phyloP scores from a whole-genome alignment of 2,113 vertebrate species.

The Odontesthes bonariensis region DNA sequence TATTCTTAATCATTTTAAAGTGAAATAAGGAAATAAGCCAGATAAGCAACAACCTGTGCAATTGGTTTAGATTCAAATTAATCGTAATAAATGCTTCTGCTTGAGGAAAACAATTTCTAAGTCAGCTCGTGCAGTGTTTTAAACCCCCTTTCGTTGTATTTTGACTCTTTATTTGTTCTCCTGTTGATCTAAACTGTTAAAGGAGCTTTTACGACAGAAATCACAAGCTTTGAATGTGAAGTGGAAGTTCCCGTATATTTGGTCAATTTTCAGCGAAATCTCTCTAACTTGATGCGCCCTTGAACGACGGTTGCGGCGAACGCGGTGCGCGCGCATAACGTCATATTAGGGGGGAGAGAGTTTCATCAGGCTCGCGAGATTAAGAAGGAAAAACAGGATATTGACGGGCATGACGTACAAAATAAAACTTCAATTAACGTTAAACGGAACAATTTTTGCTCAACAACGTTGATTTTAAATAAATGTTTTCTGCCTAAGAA shows the following conservation, averaged over 20 bases:
- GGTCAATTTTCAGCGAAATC: neutral
- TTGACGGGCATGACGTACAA: neutral
- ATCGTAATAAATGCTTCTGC: neutral
- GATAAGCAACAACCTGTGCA: conserved; percentile 34
- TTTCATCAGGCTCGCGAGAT: neutral
- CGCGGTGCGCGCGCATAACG: conserved; percentile 67
- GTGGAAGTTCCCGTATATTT: neutral
- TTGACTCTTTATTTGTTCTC: neutral
- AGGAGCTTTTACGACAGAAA: no score
- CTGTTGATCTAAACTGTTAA: neutral
- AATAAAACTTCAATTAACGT: conserved; percentile 23
- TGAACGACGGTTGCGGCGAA: conserved; percentile 40
- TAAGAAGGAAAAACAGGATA: conserved; percentile 1
- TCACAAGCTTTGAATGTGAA: conserved; percentile 29
- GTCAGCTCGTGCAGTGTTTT: neutral
- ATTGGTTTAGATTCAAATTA: conserved; percentile 1
- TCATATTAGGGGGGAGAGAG: conserved; percentile 39
- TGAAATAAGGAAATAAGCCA: conserved; percentile 11
- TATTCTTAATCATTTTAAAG: no score
- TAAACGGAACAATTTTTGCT: neutral
- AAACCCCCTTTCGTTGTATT: neutral
- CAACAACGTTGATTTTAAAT: no score
- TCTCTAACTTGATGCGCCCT: conserved; percentile 43
- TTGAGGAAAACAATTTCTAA: conserved; percentile 19
- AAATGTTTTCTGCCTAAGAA: no score